Conservation (phyloP, 2,888 invertebrate genomes). For the Tricholauxania praeusta region DNA sequence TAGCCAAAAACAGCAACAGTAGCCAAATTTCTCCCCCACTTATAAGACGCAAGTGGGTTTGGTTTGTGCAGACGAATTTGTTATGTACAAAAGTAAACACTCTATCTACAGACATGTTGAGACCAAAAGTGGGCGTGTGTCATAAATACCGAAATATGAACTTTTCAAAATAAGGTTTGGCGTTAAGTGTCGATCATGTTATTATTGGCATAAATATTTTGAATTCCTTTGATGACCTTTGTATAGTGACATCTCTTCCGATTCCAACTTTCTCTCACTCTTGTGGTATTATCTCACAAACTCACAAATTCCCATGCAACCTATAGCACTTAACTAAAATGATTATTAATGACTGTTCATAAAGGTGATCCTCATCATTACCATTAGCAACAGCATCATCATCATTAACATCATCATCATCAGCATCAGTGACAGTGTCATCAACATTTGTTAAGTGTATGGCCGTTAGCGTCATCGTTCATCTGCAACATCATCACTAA, state of each 20-base stretch:
- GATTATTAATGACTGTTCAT: constrained; percentile 9
- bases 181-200: too few species aligned
- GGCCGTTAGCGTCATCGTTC: neutral
- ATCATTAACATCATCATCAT: constrained; percentile 1
- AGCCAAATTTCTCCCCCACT: neutral
- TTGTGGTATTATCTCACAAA: neutral
- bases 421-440: neutral
- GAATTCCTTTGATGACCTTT: too few species aligned
- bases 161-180: too few species aligned
- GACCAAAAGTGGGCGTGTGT: too few species aligned
- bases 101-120: too few species aligned
- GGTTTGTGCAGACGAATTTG: neutral
- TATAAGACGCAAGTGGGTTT: neutral
- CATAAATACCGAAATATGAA: neutral
- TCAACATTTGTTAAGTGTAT: neutral
- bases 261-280: neutral
- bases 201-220: too few species aligned
- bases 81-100: neutral
- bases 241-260: neutral
- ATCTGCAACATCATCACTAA: constrained; percentile 5
- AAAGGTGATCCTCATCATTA: constrained; percentile 11
- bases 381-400: constrained; percentile 3
- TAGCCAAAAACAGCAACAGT: neutral
- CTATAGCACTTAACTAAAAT: neutral
- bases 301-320: neutral